Base-by-base conservation (phyloP, 2,113 vertebrate species). In the Antigone vipio region DNA sequence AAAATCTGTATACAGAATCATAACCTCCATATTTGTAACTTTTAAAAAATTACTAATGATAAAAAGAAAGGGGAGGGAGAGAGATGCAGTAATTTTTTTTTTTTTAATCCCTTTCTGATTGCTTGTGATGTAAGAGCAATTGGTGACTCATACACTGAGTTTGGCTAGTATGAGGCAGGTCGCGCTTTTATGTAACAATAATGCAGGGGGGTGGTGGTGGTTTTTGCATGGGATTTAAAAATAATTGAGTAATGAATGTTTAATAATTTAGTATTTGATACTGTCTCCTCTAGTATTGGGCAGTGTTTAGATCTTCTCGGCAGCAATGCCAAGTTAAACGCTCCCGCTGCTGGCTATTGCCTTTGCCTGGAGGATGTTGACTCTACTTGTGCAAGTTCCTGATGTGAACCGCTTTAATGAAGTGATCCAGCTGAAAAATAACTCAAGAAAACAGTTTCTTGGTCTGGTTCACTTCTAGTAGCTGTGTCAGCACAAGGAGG, bases 181-280 rank as follows among this genome's bases (percentile, higher is more conserved):
- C 74, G 82, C 26, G 23, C 91, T 92, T 85, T 60, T 16, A 2
- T 95, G n/a, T 17, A 66, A 53, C 42, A 58, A 47, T 84, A 69
- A 81, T 26, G 20, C 69, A 49, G 18, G 8, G 11, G 52, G 14
- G 40, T 55, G 71, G 23, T 64, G 55, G 8, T 64, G 55, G 8
- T 24, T 92, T 91, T 94, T 73, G 49, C 13, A 24, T 92, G 11
- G 42, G 45, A 56, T 90, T 91, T 90, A 86, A 96, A 95, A 93
- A 69, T 80, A 87, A n/a, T 71, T 80, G 66, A 86, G 26, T 82
- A 84, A 59, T 56, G 12, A 94, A 83, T 71, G 29, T 59, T 91
- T 88, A 92, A 88, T 93, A 44, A 78, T 53, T 34, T 66, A 62
- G 11, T 58, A 30, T 89, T 92, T 80, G 34, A 81, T 77, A 71